Conservation (phyloP, 2,797 vertebrate genomes). For the Premnoplex brunnescens region DNA sequence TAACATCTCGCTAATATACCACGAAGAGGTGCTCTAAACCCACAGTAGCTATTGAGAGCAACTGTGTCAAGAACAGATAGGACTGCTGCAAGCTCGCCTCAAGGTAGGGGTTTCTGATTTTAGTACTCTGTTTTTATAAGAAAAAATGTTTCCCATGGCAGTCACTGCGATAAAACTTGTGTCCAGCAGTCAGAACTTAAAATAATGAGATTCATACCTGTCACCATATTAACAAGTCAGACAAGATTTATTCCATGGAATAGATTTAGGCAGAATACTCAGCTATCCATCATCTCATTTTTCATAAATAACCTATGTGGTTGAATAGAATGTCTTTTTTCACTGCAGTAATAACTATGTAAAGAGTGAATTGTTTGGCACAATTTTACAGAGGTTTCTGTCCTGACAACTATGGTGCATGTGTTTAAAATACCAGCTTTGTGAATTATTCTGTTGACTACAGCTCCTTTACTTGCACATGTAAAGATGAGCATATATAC, state of each 20-base stretch:
- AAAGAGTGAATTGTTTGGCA: background rate
- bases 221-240: slow-evolving; percentile 47
- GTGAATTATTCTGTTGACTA: background rate
- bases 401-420: background rate
- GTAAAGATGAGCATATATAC: background rate
- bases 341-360: background rate
- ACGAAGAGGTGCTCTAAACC: slow-evolving; percentile 81
- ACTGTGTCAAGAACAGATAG: slow-evolving; percentile 15
- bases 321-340: slow-evolving; percentile 9
- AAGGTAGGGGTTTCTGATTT: slow-evolving; percentile 61
- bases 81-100: slow-evolving; percentile 35
- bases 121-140: slow-evolving; percentile 35
- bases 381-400: background rate
- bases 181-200: slow-evolving; percentile 64
- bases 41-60: slow-evolving; percentile 2
- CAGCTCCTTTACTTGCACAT: background rate
- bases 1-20: slow-evolving; percentile 55
- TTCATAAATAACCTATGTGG: slow-evolving; percentile 59
- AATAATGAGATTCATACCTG: slow-evolving; percentile 70
- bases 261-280: slow-evolving; percentile 45
- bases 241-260: slow-evolving; percentile 45
- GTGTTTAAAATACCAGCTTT: background rate
- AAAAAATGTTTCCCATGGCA: slow-evolving; percentile 46
- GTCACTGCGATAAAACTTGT: slow-evolving; percentile 51
- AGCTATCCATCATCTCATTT: slow-evolving; percentile 50